Percentiles rank a stretch among this genome's conserved stretches.
These are phyloP conservation scores for Leptosomus discolor DNA, from an alignment of 2,113 vertebrate species.

Conservation along the genomic window DNA sequence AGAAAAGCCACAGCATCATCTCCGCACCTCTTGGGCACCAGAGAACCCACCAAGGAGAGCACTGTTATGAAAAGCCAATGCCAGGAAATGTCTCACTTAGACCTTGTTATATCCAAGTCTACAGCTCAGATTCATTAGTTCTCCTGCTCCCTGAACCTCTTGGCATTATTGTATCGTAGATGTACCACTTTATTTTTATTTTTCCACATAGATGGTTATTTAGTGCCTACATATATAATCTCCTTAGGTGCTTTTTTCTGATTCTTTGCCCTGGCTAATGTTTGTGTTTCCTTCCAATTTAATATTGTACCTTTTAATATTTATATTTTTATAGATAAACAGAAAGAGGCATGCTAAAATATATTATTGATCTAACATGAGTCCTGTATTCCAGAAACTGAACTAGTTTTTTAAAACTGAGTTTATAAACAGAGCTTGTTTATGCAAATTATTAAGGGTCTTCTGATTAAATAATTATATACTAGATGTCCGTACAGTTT, in stretches of 20 bases:
- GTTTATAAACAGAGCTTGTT: neutral
- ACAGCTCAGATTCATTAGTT: neutral
- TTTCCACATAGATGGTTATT: neutral
- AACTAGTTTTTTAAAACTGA: neutral
- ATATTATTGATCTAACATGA: neutral
- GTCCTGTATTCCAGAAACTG: neutral
- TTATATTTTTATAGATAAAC: neutral
- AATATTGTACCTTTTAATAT: neutral
- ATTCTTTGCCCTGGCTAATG: neutral
- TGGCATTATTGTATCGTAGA: neutral
- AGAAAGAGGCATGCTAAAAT: neutral
- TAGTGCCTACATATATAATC: neutral
- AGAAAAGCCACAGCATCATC: neutral
- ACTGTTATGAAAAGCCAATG: neutral
- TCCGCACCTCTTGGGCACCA: fast-evolving
- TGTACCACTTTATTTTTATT: neutral
- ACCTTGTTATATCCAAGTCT: neutral
- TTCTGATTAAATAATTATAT: neutral
- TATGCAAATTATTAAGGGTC: neutral
- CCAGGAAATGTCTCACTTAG: neutral
- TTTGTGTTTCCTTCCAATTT: neutral
- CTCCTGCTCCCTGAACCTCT: neutral
- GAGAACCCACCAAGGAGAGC: neutral
- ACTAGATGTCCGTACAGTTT: neutral
- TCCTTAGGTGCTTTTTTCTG: neutral